Evolutionary conservation across 2,888 invertebrate genomes (phyloP).

Genomic region (Sarcophaga rosellei): DNA sequence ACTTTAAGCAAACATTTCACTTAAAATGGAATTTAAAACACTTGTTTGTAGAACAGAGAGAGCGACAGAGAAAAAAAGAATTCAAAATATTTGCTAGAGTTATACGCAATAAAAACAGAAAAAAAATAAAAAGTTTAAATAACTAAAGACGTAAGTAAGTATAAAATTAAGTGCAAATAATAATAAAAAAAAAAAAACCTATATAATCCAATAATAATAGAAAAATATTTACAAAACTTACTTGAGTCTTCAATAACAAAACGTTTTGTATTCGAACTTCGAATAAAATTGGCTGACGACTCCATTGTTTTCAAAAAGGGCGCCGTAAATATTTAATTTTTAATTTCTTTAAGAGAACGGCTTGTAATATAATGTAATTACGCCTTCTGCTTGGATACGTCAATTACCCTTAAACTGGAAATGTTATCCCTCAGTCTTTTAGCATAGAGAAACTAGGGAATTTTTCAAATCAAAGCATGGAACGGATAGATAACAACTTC

Average conservation of each 20-base stretch:
- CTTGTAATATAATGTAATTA: too few species aligned
- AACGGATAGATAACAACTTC: too few species aligned
- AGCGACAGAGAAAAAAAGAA: not conserved
- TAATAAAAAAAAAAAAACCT: not conserved
- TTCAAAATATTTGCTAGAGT: not conserved
- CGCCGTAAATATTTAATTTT: too few species aligned
- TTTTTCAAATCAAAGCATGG: too few species aligned
- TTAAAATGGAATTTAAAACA: too few species aligned
- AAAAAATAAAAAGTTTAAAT: not conserved
- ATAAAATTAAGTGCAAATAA: not conserved
- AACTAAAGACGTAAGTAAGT: not conserved
- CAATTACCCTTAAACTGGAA: too few species aligned
- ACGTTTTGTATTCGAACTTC: constrained; percentile 75
- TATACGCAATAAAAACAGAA: not conserved
- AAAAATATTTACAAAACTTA: constrained; percentile 71
- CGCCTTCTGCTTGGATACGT: too few species aligned
- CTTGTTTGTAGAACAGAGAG: too few species aligned
- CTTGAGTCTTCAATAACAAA: constrained; percentile 78
- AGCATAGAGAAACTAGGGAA: too few species aligned
- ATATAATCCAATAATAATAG: not conserved
- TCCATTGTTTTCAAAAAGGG: constrained; percentile 67
- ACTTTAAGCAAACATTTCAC: too few species aligned
- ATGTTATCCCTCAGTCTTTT: too few species aligned
- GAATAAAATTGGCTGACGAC: constrained; percentile 64
- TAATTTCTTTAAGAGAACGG: too few species aligned